These are phyloP conservation scores for Telmatherina bonti DNA, from an alignment of 2,797 vertebrate genomes.

Conservation along the genomic window DNA sequence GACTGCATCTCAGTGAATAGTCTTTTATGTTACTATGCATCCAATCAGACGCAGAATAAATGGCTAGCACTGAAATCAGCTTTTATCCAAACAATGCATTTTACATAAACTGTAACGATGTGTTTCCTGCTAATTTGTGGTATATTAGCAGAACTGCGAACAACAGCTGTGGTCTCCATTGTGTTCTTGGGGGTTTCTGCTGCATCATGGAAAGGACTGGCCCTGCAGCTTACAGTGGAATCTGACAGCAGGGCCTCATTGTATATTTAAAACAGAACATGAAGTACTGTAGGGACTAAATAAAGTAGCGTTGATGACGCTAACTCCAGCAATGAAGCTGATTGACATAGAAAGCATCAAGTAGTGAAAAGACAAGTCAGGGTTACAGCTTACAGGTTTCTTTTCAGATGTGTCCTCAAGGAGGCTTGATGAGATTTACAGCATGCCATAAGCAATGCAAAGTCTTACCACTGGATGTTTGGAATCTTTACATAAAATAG, in stretches of 20 bases:
- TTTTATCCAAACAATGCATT: background rate
- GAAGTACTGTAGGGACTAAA: conserved; percentile 18
- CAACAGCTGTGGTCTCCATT: background rate
- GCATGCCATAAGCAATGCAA: background rate
- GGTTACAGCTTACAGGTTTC: background rate
- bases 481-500: conserved; percentile 4
- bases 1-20: background rate
- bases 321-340: conserved; percentile 9
- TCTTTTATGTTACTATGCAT: background rate
- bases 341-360: conserved; percentile 1
- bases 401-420: background rate
- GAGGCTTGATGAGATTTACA: background rate
- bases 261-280: conserved; percentile 54
- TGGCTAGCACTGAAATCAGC: background rate
- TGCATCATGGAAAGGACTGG: conserved; percentile 58
- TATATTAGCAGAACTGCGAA: background rate
- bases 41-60: background rate
- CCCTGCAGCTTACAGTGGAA: conserved; percentile 10
- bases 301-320: conserved; percentile 45
- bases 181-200: conserved; percentile 25
- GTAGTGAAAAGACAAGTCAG: conserved; percentile 27
- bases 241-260: conserved; percentile 16
- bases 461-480: background rate
- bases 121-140: background rate
- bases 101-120: background rate